Conservation (phyloP, 2,888 invertebrate genomes). For the Esperia sulphurella region DNA sequence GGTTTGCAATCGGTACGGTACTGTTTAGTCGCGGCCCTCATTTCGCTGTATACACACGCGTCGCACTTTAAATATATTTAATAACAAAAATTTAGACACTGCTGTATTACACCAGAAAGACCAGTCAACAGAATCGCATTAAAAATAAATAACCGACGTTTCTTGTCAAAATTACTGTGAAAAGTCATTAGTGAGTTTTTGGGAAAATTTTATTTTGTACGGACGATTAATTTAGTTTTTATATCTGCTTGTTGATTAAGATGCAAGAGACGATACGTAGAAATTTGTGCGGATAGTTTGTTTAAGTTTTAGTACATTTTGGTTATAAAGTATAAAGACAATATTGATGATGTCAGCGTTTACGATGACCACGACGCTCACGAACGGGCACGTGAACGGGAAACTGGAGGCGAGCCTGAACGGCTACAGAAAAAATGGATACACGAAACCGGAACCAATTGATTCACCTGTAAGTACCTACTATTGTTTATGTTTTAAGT, state of each 20-base stretch:
- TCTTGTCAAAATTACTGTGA: constrained; percentile 1
- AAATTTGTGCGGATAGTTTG: neutral
- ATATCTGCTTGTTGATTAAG: constrained; percentile 5
- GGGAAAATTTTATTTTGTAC: neutral
- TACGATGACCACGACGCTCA: constrained; percentile 63
- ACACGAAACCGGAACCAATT: constrained; percentile 41
- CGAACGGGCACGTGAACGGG: constrained; percentile 52
- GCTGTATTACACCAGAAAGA: neutral
- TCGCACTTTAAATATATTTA: constrained; percentile 12
- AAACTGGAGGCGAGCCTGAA: constrained; percentile 55
- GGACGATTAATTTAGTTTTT: neutral
- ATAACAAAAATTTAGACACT: constrained; percentile 6
- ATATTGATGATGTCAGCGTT: constrained; percentile 46
- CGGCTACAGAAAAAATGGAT: constrained; percentile 66
- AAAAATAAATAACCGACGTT: constrained; percentile 7
- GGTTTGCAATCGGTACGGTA: constrained; percentile 12
- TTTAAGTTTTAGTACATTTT: neutral
- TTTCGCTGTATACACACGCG: constrained; percentile 32
- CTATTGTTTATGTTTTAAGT: neutral
- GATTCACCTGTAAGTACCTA: constrained; percentile 50
- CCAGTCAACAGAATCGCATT: constrained; percentile 12
- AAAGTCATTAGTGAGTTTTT: neutral
- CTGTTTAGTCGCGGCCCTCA: constrained; percentile 39
- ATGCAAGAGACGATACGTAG: constrained; percentile 19
- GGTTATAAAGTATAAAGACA: constrained; percentile 13